Percentiles rank a stretch among this genome's conserved stretches.
phyloP scores from a whole-genome alignment of 2,797 vertebrate genomes.

The Myoxocephalus aenaeus region DNA sequence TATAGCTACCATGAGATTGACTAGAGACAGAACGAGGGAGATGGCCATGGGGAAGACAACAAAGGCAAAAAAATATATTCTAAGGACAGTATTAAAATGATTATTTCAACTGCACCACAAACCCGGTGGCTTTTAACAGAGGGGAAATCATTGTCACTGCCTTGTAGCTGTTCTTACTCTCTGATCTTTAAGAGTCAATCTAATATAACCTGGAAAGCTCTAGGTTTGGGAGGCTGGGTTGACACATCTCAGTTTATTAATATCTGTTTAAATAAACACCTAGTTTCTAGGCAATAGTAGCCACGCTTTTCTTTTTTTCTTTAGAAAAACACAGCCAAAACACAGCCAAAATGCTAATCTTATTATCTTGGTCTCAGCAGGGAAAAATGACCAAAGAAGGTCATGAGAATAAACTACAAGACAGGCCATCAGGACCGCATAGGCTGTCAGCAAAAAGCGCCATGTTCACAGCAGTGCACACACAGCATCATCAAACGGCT shows the following conservation, averaged over 20 bases:
- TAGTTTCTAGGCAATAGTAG: not conserved
- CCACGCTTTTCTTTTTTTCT: not conserved
- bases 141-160: not conserved
- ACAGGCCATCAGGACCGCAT: not conserved
- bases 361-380: slow-evolving; percentile 29
- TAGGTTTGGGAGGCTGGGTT: not conserved
- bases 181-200: not conserved
- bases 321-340: not conserved
- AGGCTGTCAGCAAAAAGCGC: slow-evolving; percentile 1
- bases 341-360: slow-evolving; percentile 8
- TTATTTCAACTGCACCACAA: slow-evolving; percentile 32
- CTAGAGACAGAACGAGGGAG: slow-evolving; percentile 63
- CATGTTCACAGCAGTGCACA: not conserved
- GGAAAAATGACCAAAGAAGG: slow-evolving; percentile 79
- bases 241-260: not conserved
- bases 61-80: slow-evolving; percentile 36
- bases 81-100: slow-evolving; percentile 45
- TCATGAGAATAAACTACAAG: slow-evolving; percentile 51
- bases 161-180: not conserved
- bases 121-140: slow-evolving; percentile 8
- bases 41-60: slow-evolving; percentile 53
- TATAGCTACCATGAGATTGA: slow-evolving; percentile 79
- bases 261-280: not conserved
- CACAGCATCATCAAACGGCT: slow-evolving; percentile 15
- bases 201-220: not conserved